Base-by-base conservation (phyloP, 37 sponge, comb jelly and placozoan species). In the Axinella damicornis region DNA sequence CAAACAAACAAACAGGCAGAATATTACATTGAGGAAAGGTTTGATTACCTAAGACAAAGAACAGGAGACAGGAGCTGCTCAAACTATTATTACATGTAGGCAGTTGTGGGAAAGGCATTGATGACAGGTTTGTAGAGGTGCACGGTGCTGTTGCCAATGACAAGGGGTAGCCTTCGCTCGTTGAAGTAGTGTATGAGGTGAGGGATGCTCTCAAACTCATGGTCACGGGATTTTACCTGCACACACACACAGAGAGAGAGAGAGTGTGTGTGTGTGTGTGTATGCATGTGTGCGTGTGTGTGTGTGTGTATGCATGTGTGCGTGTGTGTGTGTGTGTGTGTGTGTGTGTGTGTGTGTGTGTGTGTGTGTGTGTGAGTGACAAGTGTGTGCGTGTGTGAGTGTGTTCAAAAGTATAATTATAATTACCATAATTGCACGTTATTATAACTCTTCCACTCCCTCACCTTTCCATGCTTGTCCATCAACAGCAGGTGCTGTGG, bases 201-300 rank as follows among this genome's bases (percentile, higher is more conserved):
- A 32, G 85, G 88, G 13, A 95, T 82, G 56, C 86, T 90, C 59
- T 89, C 85, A 83, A 95, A 95, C 60, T 87, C 88, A 20, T 40
- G 63, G 66, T 95, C 93, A 40, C 72, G 82, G 18, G 96, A 87
- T 68, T 92, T 89, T 36, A 95, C 96, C 96, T 95, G 66, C 14
- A 27, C 28, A 33, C 28, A 28, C 41, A 52, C 20, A 20, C n/a
- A 73, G 31, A 25, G n/a, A 62, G 27, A 22, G 65, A 19, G 15
- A 56, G 15, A 56, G 15, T 56, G 18, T 56, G 5, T 69, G 70
- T 69, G 70, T 69, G 21, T 36, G 37, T 12, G 46, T 46, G 46
- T 46, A 9, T 46, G 46, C 9, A 9, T 46, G 46, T 46, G 46
- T 12, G 46, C 9, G 4, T 46, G 46, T 46, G 46, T 4, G 46